Conservation (phyloP, 2,797 vertebrate genomes). For the Rhincodon typus region DNA sequence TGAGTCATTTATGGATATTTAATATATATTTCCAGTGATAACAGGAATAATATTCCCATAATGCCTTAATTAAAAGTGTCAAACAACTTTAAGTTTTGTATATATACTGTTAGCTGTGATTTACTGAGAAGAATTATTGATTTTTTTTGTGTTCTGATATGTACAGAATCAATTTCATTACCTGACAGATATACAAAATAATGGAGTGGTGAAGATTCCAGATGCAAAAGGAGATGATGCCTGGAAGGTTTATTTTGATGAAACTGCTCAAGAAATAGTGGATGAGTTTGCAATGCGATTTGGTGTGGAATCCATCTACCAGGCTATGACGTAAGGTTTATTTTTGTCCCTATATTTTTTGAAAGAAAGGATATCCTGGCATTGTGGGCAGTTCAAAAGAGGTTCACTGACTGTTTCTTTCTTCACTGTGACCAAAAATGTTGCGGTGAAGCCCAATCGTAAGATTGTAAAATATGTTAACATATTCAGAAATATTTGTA, state of each 20-base stretch:
- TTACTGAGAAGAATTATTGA: background rate
- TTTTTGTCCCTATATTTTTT: too few species aligned
- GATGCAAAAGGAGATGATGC: constrained; percentile 95
- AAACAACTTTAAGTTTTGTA: background rate
- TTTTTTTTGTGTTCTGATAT: constrained; percentile 26
- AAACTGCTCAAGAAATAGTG: constrained; percentile 95
- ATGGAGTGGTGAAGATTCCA: constrained; percentile 88
- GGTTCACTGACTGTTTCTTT: too few species aligned
- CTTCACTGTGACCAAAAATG: background rate
- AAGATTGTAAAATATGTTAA: constrained; percentile 7
- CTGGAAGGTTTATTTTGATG: constrained; percentile 98
- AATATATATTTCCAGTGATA: background rate
- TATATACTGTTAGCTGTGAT: background rate
- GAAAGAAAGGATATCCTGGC: background rate
- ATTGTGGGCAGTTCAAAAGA: too few species aligned
- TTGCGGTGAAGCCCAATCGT: background rate
- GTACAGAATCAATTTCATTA: constrained; percentile 92
- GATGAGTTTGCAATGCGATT: constrained; percentile 98
- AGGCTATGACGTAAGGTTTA: constrained; percentile 99
- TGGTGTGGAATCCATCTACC: constrained; percentile 96
- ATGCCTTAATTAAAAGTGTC: background rate
- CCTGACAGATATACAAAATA: constrained; percentile 93
- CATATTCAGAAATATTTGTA: background rate
- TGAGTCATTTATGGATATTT: background rate
- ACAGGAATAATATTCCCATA: background rate